A percentile compares a stretch with the other conserved stretches of the same genome.
Conservation (phyloP, 2,797 vertebrate genomes). For the Nasua narica region DNA sequence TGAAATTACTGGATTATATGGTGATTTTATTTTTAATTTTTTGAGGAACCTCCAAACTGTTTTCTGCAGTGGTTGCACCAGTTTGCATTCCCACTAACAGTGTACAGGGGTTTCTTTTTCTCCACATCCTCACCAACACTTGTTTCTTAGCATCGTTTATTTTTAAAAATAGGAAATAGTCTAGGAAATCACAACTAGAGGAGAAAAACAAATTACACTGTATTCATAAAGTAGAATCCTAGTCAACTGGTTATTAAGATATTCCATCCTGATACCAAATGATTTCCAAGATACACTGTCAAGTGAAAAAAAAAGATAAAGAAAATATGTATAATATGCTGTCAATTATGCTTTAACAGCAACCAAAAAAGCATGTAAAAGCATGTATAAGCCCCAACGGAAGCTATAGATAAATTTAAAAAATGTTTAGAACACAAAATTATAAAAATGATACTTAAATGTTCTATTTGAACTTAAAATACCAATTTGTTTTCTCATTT, state of each 20-base stretch:
- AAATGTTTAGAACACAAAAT: neutral
- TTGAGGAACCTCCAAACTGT: neutral
- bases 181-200: neutral
- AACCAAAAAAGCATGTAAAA: neutral
- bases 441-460: slow-evolving; percentile 46
- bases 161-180: slow-evolving; percentile 28
- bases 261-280: neutral
- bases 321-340: neutral
- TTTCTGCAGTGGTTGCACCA: neutral
- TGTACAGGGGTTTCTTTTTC: neutral
- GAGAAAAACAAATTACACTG: neutral
- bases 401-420: neutral
- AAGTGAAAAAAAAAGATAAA: slow-evolving; percentile 10
- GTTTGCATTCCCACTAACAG: neutral
- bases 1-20: neutral
- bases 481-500: slow-evolving; percentile 11
- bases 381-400: neutral
- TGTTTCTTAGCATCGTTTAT: neutral
- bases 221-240: neutral
- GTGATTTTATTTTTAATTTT: neutral
- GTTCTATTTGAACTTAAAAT: slow-evolving; percentile 21
- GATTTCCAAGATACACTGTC: neutral
- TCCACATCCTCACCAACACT: neutral
- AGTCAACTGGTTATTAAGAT: neutral
- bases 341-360: neutral